Percentiles rank a stretch among this genome's conserved stretches.
Conservation (phyloP, 1,140 invertebrate species). For the Procambarus clarkii region DNA sequence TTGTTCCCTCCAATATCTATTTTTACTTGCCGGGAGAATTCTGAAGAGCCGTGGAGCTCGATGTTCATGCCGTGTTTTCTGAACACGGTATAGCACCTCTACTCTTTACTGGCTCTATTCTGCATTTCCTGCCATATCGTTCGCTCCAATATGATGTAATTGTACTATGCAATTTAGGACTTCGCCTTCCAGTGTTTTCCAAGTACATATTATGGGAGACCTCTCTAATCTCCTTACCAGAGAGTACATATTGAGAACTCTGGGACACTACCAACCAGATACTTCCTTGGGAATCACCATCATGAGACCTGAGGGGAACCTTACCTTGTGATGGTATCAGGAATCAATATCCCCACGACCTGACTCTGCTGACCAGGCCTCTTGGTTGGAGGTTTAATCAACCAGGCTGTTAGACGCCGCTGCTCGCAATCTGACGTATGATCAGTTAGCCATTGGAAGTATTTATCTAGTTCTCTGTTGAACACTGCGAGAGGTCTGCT, state of each 20-base stretch:
- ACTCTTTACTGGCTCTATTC: not conserved
- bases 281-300: too few relatives aligned
- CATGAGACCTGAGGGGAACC: too few relatives aligned
- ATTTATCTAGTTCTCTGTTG: too few relatives aligned
- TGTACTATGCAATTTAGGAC: not conserved
- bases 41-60: not conserved
- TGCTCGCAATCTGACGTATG: too few relatives aligned
- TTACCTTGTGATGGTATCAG: too few relatives aligned
- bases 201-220: not conserved
- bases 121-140: not conserved
- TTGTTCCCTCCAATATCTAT: not conserved
- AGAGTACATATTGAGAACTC: not conserved
- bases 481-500: too few relatives aligned
- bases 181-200: not conserved
- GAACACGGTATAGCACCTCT: not conserved
- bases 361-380: too few relatives aligned
- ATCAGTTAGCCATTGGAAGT: too few relatives aligned
- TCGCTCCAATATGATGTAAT: not conserved
- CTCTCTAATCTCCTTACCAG: not conserved
- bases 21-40: not conserved
- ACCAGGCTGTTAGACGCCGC: too few relatives aligned
- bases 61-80: not conserved
- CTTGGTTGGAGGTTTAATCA: too few relatives aligned
- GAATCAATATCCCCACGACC: too few relatives aligned
- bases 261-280: not conserved